These are phyloP conservation scores for Anthopleura sola DNA, from an alignment of 64 coral and sea anemone species.

Conservation along the genomic window DNA sequence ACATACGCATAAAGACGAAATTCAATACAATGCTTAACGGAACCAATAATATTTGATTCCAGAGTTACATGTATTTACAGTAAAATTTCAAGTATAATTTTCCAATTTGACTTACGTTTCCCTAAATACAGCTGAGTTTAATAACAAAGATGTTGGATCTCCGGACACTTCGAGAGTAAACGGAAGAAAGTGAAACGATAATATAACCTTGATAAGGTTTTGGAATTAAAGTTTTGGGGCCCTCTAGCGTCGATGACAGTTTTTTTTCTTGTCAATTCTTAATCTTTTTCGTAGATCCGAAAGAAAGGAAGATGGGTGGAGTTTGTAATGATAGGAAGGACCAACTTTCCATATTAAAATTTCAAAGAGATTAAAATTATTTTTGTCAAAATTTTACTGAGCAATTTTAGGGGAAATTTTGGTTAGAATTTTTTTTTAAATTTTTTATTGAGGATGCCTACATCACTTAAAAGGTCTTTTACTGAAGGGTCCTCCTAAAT, in stretches of 20 bases:
- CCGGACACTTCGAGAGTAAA: background rate
- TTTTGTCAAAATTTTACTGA: background rate
- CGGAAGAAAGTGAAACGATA: background rate
- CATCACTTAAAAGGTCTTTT: too few species aligned
- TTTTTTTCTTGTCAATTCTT: background rate
- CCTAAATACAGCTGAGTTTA: background rate
- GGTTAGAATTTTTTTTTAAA: too few species aligned
- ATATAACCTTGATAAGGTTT: background rate
- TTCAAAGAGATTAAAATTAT: background rate
- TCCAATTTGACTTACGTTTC: background rate
- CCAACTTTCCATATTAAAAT: background rate
- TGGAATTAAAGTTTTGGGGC: background rate
- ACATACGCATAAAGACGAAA: background rate
- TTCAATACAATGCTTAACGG: background rate
- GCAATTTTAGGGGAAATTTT: too few species aligned
- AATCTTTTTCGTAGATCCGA: background rate
- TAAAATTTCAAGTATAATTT: background rate
- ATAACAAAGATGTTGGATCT: background rate
- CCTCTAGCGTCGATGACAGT: background rate
- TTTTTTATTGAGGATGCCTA: too few species aligned
- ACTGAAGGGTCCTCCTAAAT: too few species aligned
- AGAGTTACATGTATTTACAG: too few species aligned
- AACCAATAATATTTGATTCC: too few species aligned
- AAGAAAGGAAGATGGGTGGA: background rate
- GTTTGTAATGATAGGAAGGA: background rate